Conservation (phyloP, 1,140 invertebrate genomes). For the Teleogryllus occipitalis region DNA sequence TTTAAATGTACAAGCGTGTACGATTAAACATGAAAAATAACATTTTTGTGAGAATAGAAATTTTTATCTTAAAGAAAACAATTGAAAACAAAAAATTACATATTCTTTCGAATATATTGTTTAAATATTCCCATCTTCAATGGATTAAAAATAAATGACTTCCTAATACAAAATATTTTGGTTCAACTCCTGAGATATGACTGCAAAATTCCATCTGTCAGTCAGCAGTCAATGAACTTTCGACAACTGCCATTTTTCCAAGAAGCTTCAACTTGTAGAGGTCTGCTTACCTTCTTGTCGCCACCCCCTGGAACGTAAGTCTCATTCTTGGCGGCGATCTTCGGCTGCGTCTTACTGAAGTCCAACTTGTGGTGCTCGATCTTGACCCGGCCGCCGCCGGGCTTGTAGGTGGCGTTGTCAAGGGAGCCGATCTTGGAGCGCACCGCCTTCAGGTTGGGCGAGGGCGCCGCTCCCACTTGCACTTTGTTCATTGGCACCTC, state of each 20-base stretch:
- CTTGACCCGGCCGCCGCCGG: conserved; percentile 84
- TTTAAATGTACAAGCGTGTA: too few species aligned
- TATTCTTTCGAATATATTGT: too few species aligned
- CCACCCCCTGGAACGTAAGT: conserved; percentile 80
- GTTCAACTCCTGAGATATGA: too few species aligned
- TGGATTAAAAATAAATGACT: too few species aligned
- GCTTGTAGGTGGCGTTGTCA: conserved; percentile 85
- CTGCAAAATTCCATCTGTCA: too few species aligned
- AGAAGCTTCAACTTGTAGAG: not conserved
- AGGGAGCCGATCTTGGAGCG: conserved; percentile 91
- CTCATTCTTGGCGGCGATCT: conserved; percentile 87
- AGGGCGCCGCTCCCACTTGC: conserved; percentile 80
- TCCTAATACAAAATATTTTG: too few species aligned
- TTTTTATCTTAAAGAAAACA: too few species aligned
- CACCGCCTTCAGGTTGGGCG: conserved; percentile 83
- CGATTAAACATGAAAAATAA: too few species aligned
- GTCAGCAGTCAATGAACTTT: not conserved
- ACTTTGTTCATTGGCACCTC: conserved; percentile 88
- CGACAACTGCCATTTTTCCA: not conserved
- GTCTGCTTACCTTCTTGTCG: conserved; percentile 71
- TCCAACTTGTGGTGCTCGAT: conserved; percentile 82
- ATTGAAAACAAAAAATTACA: too few species aligned
- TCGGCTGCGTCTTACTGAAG: conserved; percentile 68
- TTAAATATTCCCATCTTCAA: too few species aligned
- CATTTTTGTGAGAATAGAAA: too few species aligned